These are phyloP conservation scores for Epistrophe eligans DNA, from an alignment of 2,888 invertebrate species.

Conservation along the genomic window DNA sequence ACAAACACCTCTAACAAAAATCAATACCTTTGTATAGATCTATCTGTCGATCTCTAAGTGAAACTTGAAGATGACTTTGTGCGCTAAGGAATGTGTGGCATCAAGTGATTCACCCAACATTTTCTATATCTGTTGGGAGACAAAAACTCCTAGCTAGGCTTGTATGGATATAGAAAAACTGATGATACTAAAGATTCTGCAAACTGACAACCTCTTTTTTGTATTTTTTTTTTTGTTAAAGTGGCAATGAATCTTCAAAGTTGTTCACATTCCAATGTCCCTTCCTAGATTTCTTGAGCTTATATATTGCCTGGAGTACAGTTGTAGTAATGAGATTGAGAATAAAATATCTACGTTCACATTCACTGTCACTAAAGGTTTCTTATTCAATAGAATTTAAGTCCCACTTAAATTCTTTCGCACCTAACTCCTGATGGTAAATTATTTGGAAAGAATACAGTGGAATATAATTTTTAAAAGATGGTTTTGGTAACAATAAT, in stretches of 20 bases:
- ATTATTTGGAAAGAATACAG: too few species aligned
- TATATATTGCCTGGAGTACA: neutral
- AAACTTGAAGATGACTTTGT: slow-evolving; percentile 8
- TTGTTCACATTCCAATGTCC: slow-evolving; percentile 22
- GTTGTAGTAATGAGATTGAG: neutral
- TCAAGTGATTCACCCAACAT: slow-evolving; percentile 5
- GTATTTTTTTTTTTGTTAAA: neutral
- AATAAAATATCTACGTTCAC: neutral
- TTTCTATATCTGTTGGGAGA: neutral
- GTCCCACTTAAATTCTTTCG: too few species aligned
- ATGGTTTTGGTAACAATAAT: too few species aligned
- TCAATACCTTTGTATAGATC: neutral
- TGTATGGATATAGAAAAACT: neutral
- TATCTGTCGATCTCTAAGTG: slow-evolving; percentile 23
- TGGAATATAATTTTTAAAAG: too few species aligned
- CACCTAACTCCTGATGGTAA: too few species aligned
- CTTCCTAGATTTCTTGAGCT: neutral
- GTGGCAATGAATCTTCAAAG: slow-evolving; percentile 24
- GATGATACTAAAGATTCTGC: slow-evolving; percentile 2
- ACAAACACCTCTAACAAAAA: slow-evolving; percentile 22
- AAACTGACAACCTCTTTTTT: neutral
- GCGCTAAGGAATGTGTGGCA: slow-evolving; percentile 7
- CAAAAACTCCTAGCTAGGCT: neutral
- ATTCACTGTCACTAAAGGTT: neutral
- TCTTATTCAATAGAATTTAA: neutral